Conservation (phyloP, 2,797 vertebrate genomes). For the Phrynocephalus guinanensis region DNA sequence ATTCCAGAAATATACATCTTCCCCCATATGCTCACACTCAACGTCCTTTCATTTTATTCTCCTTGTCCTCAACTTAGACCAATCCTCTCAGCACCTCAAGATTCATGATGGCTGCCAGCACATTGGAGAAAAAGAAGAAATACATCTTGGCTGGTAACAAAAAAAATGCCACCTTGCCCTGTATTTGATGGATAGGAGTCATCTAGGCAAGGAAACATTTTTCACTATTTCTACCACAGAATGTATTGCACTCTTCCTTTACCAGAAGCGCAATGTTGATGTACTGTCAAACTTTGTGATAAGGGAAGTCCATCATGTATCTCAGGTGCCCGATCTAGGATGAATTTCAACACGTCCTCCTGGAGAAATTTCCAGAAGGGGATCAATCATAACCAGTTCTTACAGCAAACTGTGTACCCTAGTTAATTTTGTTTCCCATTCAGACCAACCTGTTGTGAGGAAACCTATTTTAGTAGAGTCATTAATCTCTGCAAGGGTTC, state of each 20-base stretch:
- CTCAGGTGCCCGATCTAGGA: conserved; percentile 39
- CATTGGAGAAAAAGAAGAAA: conserved; percentile 14
- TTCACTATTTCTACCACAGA: conserved; percentile 44
- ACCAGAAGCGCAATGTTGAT: conserved; percentile 17
- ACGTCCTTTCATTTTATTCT: conserved; percentile 23
- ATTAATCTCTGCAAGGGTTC: conserved; percentile 14
- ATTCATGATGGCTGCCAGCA: not conserved
- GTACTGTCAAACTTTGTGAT: conserved; percentile 21
- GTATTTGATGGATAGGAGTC: conserved; percentile 37
- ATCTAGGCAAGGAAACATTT: conserved; percentile 24
- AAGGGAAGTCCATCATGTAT: conserved; percentile 4
- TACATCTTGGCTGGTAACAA: conserved; percentile 26
- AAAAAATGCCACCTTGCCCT: conserved; percentile 12
- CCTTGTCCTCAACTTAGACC: not conserved
- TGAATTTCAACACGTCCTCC: conserved; percentile 29
- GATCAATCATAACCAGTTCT: conserved; percentile 36
- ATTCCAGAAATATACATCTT: not conserved
- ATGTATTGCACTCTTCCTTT: conserved; percentile 49
- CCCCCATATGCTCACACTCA: not conserved
- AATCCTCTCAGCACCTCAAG: not conserved
- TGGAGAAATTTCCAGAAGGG: not conserved
- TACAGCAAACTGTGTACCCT: not conserved
- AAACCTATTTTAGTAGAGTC: not conserved
- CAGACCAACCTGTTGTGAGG: not conserved
- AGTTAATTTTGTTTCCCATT: conserved; percentile 23